Evolutionary conservation across 2,113 vertebrate species (phyloP).

Genomic region (Gallinago media): DNA sequence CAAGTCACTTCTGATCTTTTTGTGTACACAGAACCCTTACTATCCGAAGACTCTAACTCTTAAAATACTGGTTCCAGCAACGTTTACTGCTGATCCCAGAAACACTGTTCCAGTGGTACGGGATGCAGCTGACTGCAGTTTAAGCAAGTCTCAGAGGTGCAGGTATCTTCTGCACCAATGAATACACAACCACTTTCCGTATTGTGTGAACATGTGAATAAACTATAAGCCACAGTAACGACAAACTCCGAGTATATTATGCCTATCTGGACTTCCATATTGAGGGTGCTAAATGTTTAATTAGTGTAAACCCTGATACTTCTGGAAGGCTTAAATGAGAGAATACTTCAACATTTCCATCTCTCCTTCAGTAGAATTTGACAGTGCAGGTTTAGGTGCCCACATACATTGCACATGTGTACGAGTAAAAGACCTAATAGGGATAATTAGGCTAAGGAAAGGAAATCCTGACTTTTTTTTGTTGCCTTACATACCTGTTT

Average conservation of each 20-base stretch:
- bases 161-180: neutral
- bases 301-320: neutral
- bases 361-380: neutral
- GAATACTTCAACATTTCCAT: neutral
- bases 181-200: neutral
- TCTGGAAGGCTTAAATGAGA: neutral
- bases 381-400: neutral
- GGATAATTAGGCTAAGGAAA: neutral
- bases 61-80: neutral
- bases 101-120: neutral
- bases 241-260: neutral
- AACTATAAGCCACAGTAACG: neutral
- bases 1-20: neutral
- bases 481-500: neutral
- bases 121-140: neutral
- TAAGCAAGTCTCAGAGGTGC: neutral
- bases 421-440: neutral
- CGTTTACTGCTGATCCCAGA: neutral
- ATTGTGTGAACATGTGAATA: neutral
- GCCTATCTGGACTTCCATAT: neutral
- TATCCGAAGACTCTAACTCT: neutral
- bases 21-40: neutral
- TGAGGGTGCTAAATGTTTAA: neutral
- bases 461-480: neutral
- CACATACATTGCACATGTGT: accelerated